Percentiles rank a stretch among this genome's conserved stretches.
These are phyloP conservation scores for Passer montanus DNA, from an alignment of 2,113 vertebrate genomes.

Conservation along the genomic window DNA sequence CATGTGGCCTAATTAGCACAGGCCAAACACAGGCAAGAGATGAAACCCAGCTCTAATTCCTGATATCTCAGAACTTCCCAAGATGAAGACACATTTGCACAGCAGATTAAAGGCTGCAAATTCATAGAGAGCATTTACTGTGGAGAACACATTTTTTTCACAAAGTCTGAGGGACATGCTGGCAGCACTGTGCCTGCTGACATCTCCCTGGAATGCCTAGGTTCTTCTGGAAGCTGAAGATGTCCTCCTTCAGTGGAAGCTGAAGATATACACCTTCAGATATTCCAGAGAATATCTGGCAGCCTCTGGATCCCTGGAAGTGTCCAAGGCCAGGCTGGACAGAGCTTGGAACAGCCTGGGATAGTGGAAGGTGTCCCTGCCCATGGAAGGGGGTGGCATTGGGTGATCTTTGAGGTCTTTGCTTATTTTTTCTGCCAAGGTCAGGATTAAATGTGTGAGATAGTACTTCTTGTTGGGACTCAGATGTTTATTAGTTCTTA, in stretches of 20 bases:
- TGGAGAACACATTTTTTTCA: not conserved
- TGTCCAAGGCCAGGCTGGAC: not conserved
- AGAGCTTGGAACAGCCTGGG: not conserved
- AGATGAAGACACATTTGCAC: fast-evolving
- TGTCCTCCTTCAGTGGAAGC: not conserved
- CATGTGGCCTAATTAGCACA: not conserved
- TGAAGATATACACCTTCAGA: not conserved
- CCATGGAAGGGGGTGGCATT: fast-evolving
- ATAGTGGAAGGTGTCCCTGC: not conserved
- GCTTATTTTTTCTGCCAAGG: not conserved
- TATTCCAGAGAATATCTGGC: not conserved
- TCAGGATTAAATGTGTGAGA: not conserved
- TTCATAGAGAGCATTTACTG: not conserved
- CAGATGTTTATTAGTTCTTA: not conserved
- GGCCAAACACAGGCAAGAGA: not conserved
- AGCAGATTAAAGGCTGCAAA: not conserved
- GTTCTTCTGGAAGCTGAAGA: not conserved
- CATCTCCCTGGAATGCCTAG: not conserved
- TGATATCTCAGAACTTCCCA: not conserved
- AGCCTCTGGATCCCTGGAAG: not conserved
- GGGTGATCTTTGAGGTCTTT: not conserved
- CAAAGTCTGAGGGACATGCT: not conserved
- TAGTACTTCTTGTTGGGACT: not conserved
- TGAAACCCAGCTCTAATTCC: not conserved
- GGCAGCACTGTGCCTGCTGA: not conserved